Evolutionary conservation across 1,140 invertebrate species (phyloP), one percentile per base, ranked within the genome.

Genomic region (Antheraea mylitta): DNA sequence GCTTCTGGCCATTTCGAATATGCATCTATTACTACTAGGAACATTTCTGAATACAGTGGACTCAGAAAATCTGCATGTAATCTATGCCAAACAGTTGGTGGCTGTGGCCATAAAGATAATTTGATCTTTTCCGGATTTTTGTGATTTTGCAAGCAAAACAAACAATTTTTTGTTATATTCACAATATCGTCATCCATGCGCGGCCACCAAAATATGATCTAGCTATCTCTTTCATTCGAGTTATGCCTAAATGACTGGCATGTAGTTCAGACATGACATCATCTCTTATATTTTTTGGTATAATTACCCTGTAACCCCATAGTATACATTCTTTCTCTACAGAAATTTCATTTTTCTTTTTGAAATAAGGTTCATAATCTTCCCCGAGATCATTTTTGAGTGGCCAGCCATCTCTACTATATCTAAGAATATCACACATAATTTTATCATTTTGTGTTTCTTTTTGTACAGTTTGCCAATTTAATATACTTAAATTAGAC

Each of bases 351-450:
- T 76, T 69, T 65, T 72, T 76, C 71, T 45, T 76, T 13, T 62
- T 67, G 13, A 64, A 68, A 68, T 64, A 71, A 59, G 68, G 37
- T 70, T 60, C 53, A 45, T 48, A 48, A 18, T 78, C 71, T 58
- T 70, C 53, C 16, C 37, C 58, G 13, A 72, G 38, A 53, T 63
- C 22, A 63, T 73, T 73, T 53, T 63, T 67, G 2, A 64, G 68
- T 37, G 77, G 77, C 74, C 72, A 78, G n/a, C 74, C 77, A 74
- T 78, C 72, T 36, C 68, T 53, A 72, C 70, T 42, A 75, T 77
- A 38, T 73, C 75, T 22, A 8, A 60, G 22, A 60, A 19, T 16
- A 60, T 60, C 18, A 60, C 58, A 66, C 36, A 73, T 42, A 48
- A 65, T 66, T 58, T n/a, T 45, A 64, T 75, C 66, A 37, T 73